phyloP scores from a whole-genome alignment of 2,797 vertebrate species.

The Myiothlypis chrysogaster region DNA sequence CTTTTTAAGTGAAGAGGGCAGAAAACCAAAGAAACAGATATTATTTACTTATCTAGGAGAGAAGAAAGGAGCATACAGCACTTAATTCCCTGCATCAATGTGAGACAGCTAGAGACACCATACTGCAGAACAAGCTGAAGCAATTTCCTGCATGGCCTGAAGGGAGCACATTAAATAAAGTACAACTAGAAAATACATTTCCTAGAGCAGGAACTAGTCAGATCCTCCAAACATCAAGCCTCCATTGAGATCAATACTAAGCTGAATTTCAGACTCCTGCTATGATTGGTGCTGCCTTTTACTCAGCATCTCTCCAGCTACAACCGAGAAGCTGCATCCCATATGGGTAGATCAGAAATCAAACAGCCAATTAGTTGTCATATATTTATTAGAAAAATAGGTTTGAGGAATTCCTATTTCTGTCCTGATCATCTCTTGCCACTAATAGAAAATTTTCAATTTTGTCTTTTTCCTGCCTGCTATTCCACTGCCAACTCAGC shows the following conservation, averaged over 20 bases:
- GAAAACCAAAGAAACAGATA: background rate
- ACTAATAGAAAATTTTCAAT: background rate
- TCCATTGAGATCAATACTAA: fast-evolving
- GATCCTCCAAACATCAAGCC: background rate
- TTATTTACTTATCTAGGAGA: background rate
- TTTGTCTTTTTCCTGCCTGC: background rate
- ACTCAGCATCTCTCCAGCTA: background rate
- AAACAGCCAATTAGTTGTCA: background rate
- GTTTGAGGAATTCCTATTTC: background rate
- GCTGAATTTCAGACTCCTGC: background rate
- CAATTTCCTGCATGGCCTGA: background rate
- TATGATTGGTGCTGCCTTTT: background rate
- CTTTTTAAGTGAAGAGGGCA: background rate
- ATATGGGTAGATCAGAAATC: background rate
- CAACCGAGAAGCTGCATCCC: background rate
- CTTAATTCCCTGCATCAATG: background rate
- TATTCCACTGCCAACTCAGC: background rate
- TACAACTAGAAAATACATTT: background rate
- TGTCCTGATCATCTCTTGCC: background rate
- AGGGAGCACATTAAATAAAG: background rate
- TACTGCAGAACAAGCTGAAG: background rate
- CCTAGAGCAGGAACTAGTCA: background rate
- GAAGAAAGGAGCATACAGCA: background rate
- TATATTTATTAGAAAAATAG: background rate
- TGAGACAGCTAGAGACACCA: background rate